A percentile compares a stretch with the other conserved stretches of the same genome.
Evolutionary conservation across 2,797 vertebrate genomes (phyloP).

Genomic region (Micropoecilia bifurca): DNA sequence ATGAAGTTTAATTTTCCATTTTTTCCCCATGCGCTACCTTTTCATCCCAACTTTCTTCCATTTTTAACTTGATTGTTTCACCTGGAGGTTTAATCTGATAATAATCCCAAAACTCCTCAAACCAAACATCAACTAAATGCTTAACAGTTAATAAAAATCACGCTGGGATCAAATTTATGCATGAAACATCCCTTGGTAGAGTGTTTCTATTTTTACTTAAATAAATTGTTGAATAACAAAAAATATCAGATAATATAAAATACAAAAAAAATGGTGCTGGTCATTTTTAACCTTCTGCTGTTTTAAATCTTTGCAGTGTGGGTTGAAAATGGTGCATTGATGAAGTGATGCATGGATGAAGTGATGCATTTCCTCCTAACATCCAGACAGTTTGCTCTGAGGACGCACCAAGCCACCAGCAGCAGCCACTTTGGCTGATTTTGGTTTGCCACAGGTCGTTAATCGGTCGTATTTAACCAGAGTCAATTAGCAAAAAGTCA

Average conservation of each 20-base stretch:
- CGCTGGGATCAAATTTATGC: not conserved
- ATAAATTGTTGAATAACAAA: too few species aligned
- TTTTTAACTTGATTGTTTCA: not conserved
- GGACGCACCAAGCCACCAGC: not conserved
- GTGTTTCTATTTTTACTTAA: too few species aligned
- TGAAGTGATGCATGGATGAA: too few species aligned
- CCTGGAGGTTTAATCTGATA: not conserved
- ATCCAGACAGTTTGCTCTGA: too few species aligned
- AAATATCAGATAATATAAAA: too few species aligned
- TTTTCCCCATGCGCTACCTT: not conserved
- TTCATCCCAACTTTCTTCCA: not conserved
- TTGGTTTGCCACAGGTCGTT: not conserved
- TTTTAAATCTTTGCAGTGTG: not conserved
- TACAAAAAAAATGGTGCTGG: too few species aligned
- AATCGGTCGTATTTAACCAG: not conserved
- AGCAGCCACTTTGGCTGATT: not conserved
- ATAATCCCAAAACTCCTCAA: not conserved
- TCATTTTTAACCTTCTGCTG: not conserved
- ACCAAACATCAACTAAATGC: not conserved
- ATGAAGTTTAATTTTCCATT: not conserved
- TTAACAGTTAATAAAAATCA: not conserved
- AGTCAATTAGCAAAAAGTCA: not conserved
- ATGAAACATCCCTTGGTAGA: not conserved
- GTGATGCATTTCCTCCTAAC: too few species aligned
- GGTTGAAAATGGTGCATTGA: too few species aligned